Percentiles rank a stretch among this genome's conserved stretches.
Conservation (phyloP, 2,797 vertebrate genomes). For the Falco concolor region DNA sequence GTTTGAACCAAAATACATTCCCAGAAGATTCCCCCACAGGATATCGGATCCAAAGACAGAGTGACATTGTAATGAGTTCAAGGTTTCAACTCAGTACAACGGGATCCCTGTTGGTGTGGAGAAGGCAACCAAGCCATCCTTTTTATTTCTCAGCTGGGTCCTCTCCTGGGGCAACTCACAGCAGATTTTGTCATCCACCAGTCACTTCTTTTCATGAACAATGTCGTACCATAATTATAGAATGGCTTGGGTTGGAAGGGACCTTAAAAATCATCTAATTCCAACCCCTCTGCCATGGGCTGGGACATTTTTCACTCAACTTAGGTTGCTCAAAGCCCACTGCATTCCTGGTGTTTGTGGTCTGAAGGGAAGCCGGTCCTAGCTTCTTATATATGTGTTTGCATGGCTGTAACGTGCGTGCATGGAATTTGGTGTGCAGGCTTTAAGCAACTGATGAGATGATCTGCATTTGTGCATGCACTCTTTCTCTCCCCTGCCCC, state of each 20-base stretch:
- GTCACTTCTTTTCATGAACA: not conserved
- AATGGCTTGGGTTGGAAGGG: not conserved
- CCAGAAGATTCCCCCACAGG: conserved; percentile 51
- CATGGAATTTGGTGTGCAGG: not conserved
- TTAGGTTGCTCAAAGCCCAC: not conserved
- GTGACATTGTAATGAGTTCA: conserved; percentile 49
- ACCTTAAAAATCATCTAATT: not conserved
- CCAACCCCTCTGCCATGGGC: not conserved
- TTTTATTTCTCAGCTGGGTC: not conserved
- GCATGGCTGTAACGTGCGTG: rapidly evolving
- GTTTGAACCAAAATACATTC: conserved; percentile 61
- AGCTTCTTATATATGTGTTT: not conserved
- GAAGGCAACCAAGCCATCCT: not conserved
- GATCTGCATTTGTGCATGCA: not conserved
- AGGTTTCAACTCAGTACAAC: conserved; percentile 23
- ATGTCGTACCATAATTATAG: not conserved
- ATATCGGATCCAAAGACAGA: conserved; percentile 34
- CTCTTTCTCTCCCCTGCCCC: too few species aligned
- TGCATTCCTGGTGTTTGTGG: not conserved
- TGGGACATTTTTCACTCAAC: not conserved
- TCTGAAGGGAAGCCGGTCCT: not conserved
- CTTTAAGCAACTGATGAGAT: not conserved
- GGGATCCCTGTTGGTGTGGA: not conserved
- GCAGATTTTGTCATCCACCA: not conserved
- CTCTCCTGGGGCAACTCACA: not conserved